Conservation (phyloP, 2,797 vertebrate genomes). For the Platalea minor region DNA sequence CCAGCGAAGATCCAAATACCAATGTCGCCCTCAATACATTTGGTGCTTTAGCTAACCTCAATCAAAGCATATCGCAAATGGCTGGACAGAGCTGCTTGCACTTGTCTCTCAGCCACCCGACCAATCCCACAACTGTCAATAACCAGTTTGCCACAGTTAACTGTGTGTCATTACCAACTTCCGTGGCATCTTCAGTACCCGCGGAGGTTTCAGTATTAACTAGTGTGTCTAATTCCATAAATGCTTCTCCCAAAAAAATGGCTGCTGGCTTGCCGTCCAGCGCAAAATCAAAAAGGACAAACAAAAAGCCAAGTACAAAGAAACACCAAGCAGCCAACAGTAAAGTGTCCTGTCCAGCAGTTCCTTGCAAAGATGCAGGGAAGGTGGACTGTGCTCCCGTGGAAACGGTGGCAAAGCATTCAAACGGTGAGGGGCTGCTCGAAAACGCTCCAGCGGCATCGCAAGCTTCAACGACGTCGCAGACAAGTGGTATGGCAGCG, state of each 20-base stretch:
- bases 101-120: conserved; percentile 73
- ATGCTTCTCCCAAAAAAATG: conserved; percentile 33
- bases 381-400: conserved; percentile 35
- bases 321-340: conserved; percentile 74
- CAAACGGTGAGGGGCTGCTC: not conserved
- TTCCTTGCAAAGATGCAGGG: conserved; percentile 48
- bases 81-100: conserved; percentile 85
- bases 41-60: conserved; percentile 94
- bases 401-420: not conserved
- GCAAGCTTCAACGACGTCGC: not conserved
- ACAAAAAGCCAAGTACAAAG: conserved; percentile 80
- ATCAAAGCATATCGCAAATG: conserved; percentile 95
- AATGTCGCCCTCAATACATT: conserved; percentile 94
- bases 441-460: not conserved
- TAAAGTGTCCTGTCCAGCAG: conserved; percentile 38
- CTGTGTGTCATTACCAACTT: conserved; percentile 66
- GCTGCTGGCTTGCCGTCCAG: conserved; percentile 57
- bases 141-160: conserved; percentile 68
- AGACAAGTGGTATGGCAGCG: not conserved
- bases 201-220: conserved; percentile 57
- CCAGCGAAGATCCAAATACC: conserved; percentile 91
- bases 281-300: conserved; percentile 78
- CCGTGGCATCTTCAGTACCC: conserved; percentile 40
- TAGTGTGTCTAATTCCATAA: conserved; percentile 33
- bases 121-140: conserved; percentile 68